These are phyloP conservation scores for Alfaro cultratus DNA, from an alignment of 2,797 vertebrate species.

Conservation along the genomic window DNA sequence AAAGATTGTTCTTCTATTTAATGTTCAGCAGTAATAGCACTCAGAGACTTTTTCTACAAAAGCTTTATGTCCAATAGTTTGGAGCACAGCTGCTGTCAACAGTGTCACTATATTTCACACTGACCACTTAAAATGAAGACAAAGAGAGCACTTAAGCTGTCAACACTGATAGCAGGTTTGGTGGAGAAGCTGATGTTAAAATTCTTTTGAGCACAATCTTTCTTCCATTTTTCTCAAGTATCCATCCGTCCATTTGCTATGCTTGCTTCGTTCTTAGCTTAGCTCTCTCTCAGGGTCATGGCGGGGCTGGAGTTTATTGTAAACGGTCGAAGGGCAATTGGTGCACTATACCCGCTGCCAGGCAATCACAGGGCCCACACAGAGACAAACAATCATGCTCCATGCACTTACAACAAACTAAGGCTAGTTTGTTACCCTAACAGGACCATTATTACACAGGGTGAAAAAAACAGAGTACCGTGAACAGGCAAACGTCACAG, in stretches of 20 bases:
- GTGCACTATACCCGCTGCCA: background rate
- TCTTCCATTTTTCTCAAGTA: background rate
- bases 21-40: background rate
- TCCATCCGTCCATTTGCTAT: background rate
- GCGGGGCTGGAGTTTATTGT: background rate
- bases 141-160: background rate
- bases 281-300: background rate
- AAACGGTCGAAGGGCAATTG: background rate
- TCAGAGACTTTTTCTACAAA: background rate
- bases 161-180: background rate
- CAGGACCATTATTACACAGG: background rate
- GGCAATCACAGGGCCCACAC: background rate
- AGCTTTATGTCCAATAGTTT: background rate
- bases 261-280: background rate
- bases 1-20: background rate
- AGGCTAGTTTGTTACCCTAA: background rate
- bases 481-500: background rate
- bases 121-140: slow-evolving; percentile 2
- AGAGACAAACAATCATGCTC: background rate
- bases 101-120: background rate
- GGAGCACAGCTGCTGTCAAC: background rate
- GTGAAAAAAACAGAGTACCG: background rate
- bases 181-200: background rate
- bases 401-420: background rate
- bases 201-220: background rate